Conservation (phyloP, 2,113 vertebrate species). For the Ceratotherium simum region DNA sequence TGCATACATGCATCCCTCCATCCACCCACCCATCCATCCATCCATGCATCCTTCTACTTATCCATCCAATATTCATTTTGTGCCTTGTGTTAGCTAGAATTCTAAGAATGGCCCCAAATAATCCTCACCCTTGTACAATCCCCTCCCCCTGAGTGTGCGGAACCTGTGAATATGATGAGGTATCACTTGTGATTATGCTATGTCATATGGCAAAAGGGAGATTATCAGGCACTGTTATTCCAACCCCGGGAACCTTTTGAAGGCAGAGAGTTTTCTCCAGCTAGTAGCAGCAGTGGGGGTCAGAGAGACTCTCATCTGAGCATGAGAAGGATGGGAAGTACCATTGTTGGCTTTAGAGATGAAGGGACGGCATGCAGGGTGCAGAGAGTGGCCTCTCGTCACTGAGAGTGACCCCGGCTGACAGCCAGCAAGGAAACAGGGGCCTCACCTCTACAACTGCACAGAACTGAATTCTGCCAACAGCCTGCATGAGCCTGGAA, state of each 20-base stretch:
- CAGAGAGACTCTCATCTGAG: neutral
- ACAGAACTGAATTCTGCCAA: neutral
- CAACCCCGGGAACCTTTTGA: neutral
- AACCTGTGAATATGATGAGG: neutral
- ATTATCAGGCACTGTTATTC: neutral
- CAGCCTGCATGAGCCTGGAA: neutral
- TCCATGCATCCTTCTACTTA: neutral
- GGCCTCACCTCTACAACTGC: neutral
- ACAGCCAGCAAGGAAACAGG: no score
- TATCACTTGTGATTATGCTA: no score
- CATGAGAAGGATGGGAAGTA: neutral
- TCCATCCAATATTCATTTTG: neutral
- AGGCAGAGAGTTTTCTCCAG: neutral
- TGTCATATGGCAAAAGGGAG: neutral
- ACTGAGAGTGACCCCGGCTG: neutral
- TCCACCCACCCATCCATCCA: accelerated
- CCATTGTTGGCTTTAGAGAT: accelerated
- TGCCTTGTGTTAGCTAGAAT: neutral
- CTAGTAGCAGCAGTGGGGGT: neutral
- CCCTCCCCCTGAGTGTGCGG: neutral
- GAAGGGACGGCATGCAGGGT: accelerated
- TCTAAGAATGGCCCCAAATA: neutral
- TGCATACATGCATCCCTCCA: accelerated
- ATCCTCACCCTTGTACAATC: neutral
- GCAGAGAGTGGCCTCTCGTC: neutral